Percentiles rank a stretch among this genome's conserved stretches.
phyloP scores from a whole-genome alignment of 2,113 vertebrate species.

The Actenoides hombroni region DNA sequence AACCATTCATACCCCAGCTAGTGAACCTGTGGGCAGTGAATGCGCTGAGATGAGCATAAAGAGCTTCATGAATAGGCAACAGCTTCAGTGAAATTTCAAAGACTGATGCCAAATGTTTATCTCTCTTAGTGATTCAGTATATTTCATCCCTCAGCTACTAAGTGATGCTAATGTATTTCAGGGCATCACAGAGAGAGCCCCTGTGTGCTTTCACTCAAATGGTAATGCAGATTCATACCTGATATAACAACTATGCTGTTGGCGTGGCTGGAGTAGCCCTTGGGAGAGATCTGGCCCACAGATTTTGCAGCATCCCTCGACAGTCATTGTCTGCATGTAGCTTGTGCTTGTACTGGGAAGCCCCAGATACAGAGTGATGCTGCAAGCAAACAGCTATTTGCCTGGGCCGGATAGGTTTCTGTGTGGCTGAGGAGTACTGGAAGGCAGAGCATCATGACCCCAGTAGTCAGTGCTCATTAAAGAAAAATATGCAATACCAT shows the following conservation, averaged over 20 bases:
- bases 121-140: background rate
- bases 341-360: background rate
- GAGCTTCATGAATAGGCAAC: background rate
- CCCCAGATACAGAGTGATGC: fast-evolving
- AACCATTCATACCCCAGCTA: background rate
- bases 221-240: background rate
- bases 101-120: background rate
- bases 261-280: background rate
- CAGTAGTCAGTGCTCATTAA: background rate
- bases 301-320: background rate
- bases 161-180: background rate
- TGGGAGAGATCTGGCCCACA: background rate
- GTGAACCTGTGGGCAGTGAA: background rate
- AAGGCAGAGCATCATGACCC: background rate
- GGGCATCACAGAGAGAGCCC: background rate
- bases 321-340: background rate
- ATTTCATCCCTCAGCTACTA: background rate
- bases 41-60: fast-evolving
- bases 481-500: background rate
- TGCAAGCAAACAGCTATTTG: background rate
- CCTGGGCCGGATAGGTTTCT: background rate
- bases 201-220: background rate
- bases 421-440: background rate
- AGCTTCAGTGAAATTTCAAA: background rate
- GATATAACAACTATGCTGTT: background rate